phyloP scores from a whole-genome alignment of 2,888 invertebrate genomes.

The Petrolisthes manimaculis region DNA sequence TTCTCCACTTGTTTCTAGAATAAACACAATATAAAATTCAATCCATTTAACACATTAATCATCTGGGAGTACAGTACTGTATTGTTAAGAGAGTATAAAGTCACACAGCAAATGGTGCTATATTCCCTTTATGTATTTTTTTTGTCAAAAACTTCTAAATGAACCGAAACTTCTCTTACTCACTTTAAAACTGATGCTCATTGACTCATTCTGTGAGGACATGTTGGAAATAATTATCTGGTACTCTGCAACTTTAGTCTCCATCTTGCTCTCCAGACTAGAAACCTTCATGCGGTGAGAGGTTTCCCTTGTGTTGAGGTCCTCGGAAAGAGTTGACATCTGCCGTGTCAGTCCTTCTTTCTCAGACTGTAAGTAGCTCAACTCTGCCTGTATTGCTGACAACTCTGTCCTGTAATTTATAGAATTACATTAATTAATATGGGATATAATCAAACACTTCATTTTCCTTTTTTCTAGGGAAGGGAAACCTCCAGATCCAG shows the following conservation, averaged over 20 bases:
- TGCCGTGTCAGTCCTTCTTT: constrained; percentile 54
- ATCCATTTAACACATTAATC: not conserved
- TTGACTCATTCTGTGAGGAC: constrained; percentile 60
- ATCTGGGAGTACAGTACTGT: not conserved
- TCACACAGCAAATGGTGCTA: not conserved
- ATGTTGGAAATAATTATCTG: constrained; percentile 56
- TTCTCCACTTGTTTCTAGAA: constrained; percentile 71
- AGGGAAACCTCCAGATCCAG: not conserved
- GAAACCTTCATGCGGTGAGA: constrained; percentile 34
- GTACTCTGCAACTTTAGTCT: constrained; percentile 46
- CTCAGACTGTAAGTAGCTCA: constrained; percentile 52
- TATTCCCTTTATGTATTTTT: not conserved
- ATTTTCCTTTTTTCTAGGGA: too few species aligned
- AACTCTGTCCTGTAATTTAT: constrained; percentile 52
- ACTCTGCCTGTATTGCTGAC: constrained; percentile 55
- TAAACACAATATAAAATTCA: not conserved
- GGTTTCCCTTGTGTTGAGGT: constrained; percentile 31
- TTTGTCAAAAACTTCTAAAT: not conserved
- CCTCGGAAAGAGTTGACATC: constrained; percentile 24
- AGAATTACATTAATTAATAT: not conserved
- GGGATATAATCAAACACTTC: not conserved
- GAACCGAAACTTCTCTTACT: not conserved
- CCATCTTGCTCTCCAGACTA: constrained; percentile 52
- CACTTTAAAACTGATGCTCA: constrained; percentile 58
- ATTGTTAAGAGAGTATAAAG: not conserved